Base-by-base conservation (phyloP, 2,113 vertebrate genomes). In the Otolemur garnettii region DNA sequence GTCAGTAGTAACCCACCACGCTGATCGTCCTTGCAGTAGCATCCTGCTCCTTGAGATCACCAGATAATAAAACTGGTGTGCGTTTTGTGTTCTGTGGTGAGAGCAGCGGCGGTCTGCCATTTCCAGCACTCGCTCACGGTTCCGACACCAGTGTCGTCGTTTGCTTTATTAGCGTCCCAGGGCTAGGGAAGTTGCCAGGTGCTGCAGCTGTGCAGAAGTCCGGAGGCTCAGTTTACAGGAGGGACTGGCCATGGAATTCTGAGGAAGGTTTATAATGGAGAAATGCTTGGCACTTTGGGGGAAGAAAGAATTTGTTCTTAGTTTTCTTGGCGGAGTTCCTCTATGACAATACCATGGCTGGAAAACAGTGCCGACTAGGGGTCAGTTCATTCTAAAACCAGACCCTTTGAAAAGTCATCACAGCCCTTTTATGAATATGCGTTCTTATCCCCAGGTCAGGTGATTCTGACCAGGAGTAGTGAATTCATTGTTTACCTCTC, bases 211-310 rank as follows among this genome's bases (percentile, higher is more conserved):
- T 91, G 80, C 69, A 22, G 64, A 96, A 62, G 5, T 5, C 30
- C 15, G 64, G 69, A 96, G 80, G 26, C 95, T 90, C 66, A 79
- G 60, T 96, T 97, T 95, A 95, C 19, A 94, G 88, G n/a, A 94
- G 72, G 91, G 91, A 66, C 75, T 74, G 92, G 91, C 9, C 72
- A 24, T 30, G 86, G 94, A 92, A 87, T 88, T 96, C 64, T 14
- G 35, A 42, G 19, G 82, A 97, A 94, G 93, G 97, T 98, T 95
- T 68, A 90, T 80, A 97, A 94, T 91, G 12, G 15, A 28, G 87
- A 81, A 90, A 78, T 87, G 59, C 91, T 94, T 96, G 88, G 87
- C 33, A 87, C 75, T 91, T 96, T 2, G 1, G 80, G 80, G 80
- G 80, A 87, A 81, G 60, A 91, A 85, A 94, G 28, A 18, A 5